Evolutionary conservation across 2,113 vertebrate species (phyloP).

Genomic region (Dryoscopus gambensis): DNA sequence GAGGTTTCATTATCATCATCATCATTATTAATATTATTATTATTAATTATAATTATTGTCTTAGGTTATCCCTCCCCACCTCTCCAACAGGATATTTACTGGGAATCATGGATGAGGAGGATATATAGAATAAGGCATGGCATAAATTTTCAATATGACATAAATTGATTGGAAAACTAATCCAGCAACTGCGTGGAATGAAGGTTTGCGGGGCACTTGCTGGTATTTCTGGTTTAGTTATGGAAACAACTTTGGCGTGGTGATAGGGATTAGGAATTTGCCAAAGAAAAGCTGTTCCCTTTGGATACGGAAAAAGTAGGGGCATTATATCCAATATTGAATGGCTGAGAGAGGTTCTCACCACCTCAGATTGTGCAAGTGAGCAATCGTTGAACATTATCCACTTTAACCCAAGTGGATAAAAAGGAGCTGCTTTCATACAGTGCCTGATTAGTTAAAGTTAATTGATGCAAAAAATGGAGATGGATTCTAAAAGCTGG

Average conservation of each 20-base stretch:
- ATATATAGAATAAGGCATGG: not conserved
- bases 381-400: not conserved
- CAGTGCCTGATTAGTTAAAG: not conserved
- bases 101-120: not conserved
- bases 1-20: not conserved
- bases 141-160: not conserved
- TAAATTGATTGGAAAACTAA: not conserved
- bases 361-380: not conserved
- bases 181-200: not conserved
- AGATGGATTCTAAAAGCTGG: not conserved
- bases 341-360: not conserved
- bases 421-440: not conserved
- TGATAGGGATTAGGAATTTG: not conserved
- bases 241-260: not conserved
- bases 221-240: not conserved
- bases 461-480: not conserved
- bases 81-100: not conserved
- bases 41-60: not conserved
- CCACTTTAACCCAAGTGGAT: not conserved
- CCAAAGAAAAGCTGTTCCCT: not conserved
- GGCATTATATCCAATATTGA: not conserved
- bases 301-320: not conserved
- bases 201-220: not conserved
- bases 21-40: too few species aligned
- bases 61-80: not conserved